Percentiles rank a stretch among this genome's conserved stretches.
Evolutionary conservation across 2,113 vertebrate genomes (phyloP).

Genomic region (Girardinichthys multiradiatus): DNA sequence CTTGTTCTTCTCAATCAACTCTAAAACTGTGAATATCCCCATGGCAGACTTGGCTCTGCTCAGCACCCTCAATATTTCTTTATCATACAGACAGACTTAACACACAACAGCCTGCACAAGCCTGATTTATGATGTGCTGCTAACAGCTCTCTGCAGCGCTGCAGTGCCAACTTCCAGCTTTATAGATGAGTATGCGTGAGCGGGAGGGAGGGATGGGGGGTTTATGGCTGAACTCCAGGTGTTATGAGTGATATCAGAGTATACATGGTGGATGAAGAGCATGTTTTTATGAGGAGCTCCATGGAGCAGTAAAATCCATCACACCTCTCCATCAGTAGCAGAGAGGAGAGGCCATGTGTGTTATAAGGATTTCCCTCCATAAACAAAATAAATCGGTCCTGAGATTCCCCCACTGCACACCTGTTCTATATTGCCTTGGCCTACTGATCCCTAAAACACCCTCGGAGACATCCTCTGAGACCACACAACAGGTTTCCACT

Average conservation of each 20-base stretch:
- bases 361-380: constrained; percentile 58
- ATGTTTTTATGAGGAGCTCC: constrained; percentile 71
- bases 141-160: constrained; percentile 68
- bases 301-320: constrained; percentile 70
- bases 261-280: constrained; percentile 63
- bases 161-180: constrained; percentile 65
- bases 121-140: constrained; percentile 73
- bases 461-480: constrained; percentile 1
- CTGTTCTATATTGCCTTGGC: constrained; percentile 45
- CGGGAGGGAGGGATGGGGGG: constrained; percentile 16
- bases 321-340: constrained; percentile 58
- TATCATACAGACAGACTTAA: constrained; percentile 30
- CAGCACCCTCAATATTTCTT: constrained; percentile 61
- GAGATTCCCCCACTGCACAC: constrained; percentile 39
- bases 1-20: constrained; percentile 73
- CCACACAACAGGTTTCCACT: constrained; percentile 14
- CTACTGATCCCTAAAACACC: constrained; percentile 44
- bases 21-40: constrained; percentile 77
- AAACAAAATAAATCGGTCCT: constrained; percentile 45
- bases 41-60: constrained; percentile 62
- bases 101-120: constrained; percentile 54
- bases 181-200: constrained; percentile 49
- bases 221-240: constrained; percentile 71
- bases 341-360: constrained; percentile 12
- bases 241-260: constrained; percentile 75